These are phyloP conservation scores for Columba livia DNA, from an alignment of 2,113 vertebrate species.

Conservation along the genomic window DNA sequence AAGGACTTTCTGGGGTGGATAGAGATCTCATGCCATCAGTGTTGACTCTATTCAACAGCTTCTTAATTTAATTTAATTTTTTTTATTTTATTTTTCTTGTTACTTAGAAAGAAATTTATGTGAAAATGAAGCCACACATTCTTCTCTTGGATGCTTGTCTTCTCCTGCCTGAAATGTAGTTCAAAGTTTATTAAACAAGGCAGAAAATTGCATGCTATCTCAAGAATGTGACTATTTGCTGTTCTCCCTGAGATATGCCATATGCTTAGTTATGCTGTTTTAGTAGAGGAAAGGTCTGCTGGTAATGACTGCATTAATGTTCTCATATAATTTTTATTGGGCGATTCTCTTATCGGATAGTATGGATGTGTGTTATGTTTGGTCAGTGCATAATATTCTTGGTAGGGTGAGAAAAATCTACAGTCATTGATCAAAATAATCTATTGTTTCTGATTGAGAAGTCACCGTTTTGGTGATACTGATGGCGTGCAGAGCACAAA, in stretches of 20 bases:
- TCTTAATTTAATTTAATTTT: background rate
- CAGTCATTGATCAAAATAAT: background rate
- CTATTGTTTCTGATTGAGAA: background rate
- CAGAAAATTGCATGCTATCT: constrained; percentile 37
- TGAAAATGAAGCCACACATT: background rate
- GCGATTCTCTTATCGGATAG: background rate
- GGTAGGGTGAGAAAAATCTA: background rate
- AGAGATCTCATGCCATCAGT: background rate
- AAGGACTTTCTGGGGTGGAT: background rate
- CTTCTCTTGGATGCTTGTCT: background rate
- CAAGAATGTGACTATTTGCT: constrained; percentile 50
- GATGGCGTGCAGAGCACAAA: background rate
- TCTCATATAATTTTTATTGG: constrained; percentile 11
- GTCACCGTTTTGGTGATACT: background rate
- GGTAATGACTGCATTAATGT: background rate
- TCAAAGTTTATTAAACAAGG: constrained; percentile 43
- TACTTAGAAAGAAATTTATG: background rate
- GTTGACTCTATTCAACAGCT: background rate
- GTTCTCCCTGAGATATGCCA: constrained; percentile 14
- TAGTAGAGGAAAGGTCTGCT: background rate
- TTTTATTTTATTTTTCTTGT: background rate
- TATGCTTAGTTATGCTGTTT: background rate
- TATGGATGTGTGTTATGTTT: background rate
- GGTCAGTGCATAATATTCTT: background rate
- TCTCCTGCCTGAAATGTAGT: constrained; percentile 7